phyloP scores from a whole-genome alignment of 2,113 vertebrate species.

The Myrmophylax atrothorax region DNA sequence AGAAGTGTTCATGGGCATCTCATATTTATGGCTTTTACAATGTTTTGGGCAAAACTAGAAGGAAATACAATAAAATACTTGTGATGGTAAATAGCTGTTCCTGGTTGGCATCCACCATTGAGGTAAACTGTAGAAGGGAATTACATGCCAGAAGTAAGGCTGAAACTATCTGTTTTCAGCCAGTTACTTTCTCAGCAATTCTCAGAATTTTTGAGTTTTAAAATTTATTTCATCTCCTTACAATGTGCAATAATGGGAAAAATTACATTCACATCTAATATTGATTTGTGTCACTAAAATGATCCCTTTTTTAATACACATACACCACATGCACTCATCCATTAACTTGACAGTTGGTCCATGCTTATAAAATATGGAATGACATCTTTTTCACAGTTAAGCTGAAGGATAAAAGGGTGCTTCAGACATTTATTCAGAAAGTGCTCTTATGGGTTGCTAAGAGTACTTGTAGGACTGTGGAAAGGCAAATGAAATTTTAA shows the following conservation, averaged over 20 bases:
- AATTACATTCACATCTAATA: not conserved
- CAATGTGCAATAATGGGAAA: not conserved
- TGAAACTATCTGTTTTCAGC: not conserved
- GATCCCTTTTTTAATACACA: not conserved
- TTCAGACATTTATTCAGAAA: not conserved
- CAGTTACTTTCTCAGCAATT: not conserved
- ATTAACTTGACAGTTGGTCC: not conserved
- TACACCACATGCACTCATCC: not conserved
- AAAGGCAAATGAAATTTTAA: not conserved
- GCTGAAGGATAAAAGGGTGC: not conserved
- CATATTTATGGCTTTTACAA: not conserved
- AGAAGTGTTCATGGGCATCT: not conserved
- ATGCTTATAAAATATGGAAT: not conserved
- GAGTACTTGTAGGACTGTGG: not conserved
- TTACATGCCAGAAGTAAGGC: not conserved
- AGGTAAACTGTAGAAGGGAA: not conserved
- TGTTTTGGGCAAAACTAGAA: not conserved
- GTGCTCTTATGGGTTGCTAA: not conserved
- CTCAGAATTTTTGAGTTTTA: not conserved
- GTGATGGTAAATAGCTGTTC: not conserved
- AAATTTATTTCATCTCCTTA: not conserved
- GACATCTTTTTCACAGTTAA: not conserved
- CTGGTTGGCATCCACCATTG: not conserved
- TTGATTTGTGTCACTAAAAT: not conserved
- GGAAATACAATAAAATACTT: not conserved